A percentile compares a stretch with the other conserved stretches of the same genome.
These are phyloP conservation scores for Diglossa cyanea DNA, from an alignment of 2,797 vertebrate genomes.

Conservation along the genomic window DNA sequence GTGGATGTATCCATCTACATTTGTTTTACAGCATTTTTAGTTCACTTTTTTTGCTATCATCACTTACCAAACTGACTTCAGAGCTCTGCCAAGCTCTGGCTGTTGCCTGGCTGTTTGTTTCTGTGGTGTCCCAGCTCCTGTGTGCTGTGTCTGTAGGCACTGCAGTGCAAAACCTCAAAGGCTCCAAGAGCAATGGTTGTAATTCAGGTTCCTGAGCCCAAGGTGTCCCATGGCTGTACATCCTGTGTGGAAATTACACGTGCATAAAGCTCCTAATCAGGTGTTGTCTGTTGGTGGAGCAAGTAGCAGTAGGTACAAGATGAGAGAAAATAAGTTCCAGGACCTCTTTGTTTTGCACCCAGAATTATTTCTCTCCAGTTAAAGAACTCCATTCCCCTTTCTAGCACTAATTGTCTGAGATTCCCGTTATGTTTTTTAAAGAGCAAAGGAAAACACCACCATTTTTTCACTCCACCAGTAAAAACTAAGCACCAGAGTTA, in stretches of 20 bases:
- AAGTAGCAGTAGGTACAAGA: background rate
- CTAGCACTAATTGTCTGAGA: background rate
- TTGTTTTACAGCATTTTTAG: background rate
- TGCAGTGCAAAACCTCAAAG: background rate
- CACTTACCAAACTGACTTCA: background rate
- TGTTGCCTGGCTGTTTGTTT: background rate
- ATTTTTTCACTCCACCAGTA: background rate
- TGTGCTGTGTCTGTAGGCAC: background rate
- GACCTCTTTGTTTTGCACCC: background rate
- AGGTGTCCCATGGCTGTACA: background rate
- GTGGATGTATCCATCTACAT: background rate
- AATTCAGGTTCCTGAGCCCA: background rate
- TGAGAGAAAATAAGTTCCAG: background rate
- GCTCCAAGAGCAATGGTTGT: background rate
- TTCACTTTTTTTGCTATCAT: background rate
- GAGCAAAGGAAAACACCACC: background rate
- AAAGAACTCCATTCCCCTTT: background rate
- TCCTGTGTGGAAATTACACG: background rate
- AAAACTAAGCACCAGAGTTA: background rate
- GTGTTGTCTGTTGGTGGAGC: background rate
- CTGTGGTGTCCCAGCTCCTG: background rate
- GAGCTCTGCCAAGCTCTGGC: background rate
- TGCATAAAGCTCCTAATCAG: background rate
- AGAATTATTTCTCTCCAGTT: background rate
- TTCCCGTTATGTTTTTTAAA: background rate